These are phyloP conservation scores for Pandemis corylana DNA, from an alignment of 2,888 invertebrate species.

Conservation along the genomic window DNA sequence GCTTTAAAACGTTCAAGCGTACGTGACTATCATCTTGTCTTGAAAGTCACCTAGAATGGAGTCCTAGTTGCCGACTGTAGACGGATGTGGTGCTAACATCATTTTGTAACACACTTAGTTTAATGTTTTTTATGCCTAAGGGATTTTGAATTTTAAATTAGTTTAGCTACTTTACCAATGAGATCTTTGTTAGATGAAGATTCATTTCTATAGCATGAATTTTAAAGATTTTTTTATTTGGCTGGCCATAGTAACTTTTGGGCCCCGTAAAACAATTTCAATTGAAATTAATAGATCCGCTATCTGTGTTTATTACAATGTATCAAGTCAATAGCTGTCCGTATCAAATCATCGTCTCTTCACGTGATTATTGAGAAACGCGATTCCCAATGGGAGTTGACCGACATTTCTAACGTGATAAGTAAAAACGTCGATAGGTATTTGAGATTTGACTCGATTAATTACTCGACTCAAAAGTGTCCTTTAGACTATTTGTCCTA, in stretches of 20 bases:
- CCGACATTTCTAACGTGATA: slow-evolving; percentile 32
- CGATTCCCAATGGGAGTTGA: slow-evolving; percentile 17
- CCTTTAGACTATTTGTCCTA: slow-evolving; percentile 2
- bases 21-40: slow-evolving; percentile 30
- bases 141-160: background rate
- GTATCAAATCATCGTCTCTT: slow-evolving; percentile 20
- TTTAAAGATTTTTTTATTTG: background rate
- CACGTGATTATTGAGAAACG: slow-evolving; percentile 39
- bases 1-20: slow-evolving; percentile 8
- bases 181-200: too few species aligned
- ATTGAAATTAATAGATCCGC: slow-evolving; percentile 26
- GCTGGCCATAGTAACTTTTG: background rate
- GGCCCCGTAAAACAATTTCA: background rate
- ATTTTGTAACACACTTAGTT: background rate
- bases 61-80: slow-evolving; percentile 54
- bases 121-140: background rate
- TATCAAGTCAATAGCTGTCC: slow-evolving; percentile 9
- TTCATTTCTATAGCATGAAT: too few species aligned
- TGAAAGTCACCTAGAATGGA: slow-evolving; percentile 64
- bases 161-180: background rate
- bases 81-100: slow-evolving; percentile 45
- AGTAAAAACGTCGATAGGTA: slow-evolving; percentile 13
- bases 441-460: slow-evolving; percentile 8
- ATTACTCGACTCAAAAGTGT: slow-evolving; percentile 1
- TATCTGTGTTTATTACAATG: slow-evolving; percentile 18